Evolutionary conservation across 1,140 invertebrate species (phyloP).

Genomic region (Thaumetopoea pityocampa): DNA sequence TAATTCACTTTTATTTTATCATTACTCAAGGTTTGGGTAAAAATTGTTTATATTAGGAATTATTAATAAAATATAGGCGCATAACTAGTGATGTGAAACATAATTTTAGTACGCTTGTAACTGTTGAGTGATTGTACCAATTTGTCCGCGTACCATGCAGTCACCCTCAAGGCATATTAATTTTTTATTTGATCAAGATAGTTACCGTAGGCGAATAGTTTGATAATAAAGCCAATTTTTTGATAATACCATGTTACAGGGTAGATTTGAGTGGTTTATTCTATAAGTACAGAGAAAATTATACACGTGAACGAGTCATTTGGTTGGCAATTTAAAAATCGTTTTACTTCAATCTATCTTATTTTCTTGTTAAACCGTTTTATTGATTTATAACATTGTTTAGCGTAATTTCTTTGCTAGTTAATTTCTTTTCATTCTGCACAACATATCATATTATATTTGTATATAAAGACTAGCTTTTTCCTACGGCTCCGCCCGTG

Average conservation of each 20-base stretch:
- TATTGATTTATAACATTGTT: conserved; percentile 20
- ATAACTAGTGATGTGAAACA: conserved; percentile 16
- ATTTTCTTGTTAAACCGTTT: conserved; percentile 29
- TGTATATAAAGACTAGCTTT: too few species aligned
- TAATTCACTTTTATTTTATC: conserved; percentile 10
- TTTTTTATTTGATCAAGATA: conserved; percentile 72
- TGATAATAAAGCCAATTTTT: conserved; percentile 73
- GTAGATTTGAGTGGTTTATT: conserved; percentile 48
- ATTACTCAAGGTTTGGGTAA: background rate
- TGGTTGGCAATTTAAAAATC: conserved; percentile 51
- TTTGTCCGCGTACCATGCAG: conserved; percentile 51
- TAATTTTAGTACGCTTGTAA: conserved; percentile 25
- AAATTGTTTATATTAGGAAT: conserved; percentile 1
- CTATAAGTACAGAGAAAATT: conserved; percentile 51
- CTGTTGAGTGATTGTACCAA: conserved; percentile 49
- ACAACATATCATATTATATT: too few species aligned
- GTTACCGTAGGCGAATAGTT: conserved; percentile 56
- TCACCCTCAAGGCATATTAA: conserved; percentile 54
- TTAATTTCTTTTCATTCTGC: too few species aligned
- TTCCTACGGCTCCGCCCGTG: too few species aligned
- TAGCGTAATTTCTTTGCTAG: too few species aligned
- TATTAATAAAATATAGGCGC: conserved; percentile 4
- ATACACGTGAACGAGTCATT: conserved; percentile 55
- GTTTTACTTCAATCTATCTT: conserved; percentile 61
- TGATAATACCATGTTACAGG: conserved; percentile 51